Percentiles rank a stretch among this genome's conserved stretches.
These are phyloP conservation scores for Acanthosepion pharaonis DNA, from an alignment of 2,888 invertebrate species.

Conservation along the genomic window DNA sequence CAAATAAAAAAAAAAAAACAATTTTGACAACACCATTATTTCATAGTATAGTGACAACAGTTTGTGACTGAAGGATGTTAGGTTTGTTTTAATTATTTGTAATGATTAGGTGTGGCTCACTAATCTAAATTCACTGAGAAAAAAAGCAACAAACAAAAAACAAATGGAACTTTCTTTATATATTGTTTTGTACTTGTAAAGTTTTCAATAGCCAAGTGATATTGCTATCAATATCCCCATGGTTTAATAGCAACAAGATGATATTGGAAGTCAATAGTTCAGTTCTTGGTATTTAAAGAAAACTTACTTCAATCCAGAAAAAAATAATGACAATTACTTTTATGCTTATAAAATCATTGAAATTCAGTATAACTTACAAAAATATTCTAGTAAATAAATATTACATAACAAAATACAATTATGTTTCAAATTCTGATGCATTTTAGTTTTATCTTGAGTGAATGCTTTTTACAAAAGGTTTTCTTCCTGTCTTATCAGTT, in stretches of 20 bases:
- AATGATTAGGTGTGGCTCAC: background rate
- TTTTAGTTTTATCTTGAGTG: too few species aligned
- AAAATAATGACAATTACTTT: too few species aligned
- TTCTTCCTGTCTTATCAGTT: too few species aligned
- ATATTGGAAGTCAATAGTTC: background rate
- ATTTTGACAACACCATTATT: conserved; percentile 7
- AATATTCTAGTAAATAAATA: too few species aligned
- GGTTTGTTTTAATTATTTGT: background rate
- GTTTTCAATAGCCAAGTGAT: background rate
- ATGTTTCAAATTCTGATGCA: too few species aligned
- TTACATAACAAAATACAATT: too few species aligned
- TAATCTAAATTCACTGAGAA: background rate
- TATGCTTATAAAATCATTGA: too few species aligned
- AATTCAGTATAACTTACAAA: too few species aligned
- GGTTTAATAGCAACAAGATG: background rate
- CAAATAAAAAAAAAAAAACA: background rate
- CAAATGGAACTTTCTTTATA: background rate
- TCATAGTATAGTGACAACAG: background rate
- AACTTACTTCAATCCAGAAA: too few species aligned
- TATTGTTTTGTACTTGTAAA: background rate
- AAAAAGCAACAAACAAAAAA: background rate
- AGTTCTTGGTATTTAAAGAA: background rate
- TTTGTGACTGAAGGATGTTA: background rate
- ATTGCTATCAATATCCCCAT: background rate
- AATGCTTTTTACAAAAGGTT: too few species aligned